phyloP scores from a whole-genome alignment of 1,140 invertebrate genomes.

The Drosophila bocqueti region DNA sequence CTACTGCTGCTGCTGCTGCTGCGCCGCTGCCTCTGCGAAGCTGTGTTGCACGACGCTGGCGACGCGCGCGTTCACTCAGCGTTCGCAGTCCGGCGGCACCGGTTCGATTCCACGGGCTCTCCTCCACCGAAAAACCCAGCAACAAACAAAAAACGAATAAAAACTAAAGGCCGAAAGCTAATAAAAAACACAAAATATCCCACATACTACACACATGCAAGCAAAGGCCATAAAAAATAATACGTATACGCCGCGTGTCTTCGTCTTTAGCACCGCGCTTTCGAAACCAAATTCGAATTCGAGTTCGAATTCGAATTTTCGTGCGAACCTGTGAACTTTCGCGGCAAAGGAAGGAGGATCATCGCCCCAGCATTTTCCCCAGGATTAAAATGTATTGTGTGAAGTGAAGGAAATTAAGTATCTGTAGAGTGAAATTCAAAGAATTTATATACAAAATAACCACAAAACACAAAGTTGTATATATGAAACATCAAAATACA shows the following conservation, averaged over 20 bases:
- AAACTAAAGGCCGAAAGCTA: constrained; percentile 31
- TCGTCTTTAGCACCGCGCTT: constrained; percentile 57
- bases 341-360: constrained; percentile 26
- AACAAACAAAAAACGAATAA: constrained; percentile 9
- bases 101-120: constrained; percentile 77
- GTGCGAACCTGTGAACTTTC: constrained; percentile 80
- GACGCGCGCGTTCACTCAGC: constrained; percentile 80
- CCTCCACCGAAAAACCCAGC: constrained; percentile 16
- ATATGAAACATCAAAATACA: background rate
- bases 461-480: background rate
- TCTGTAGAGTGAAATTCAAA: constrained; percentile 32
- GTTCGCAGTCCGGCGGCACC: constrained; percentile 81
- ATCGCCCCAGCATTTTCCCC: background rate
- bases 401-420: constrained; percentile 25
- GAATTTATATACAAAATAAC: constrained; percentile 16
- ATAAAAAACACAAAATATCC: constrained; percentile 27
- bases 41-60: constrained; percentile 70
- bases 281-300: constrained; percentile 18
- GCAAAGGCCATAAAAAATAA: constrained; percentile 35
- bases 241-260: constrained; percentile 72
- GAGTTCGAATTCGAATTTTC: constrained; percentile 63
- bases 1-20: constrained; percentile 5
- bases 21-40: constrained; percentile 40
- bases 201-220: constrained; percentile 25
- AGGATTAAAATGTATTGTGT: constrained; percentile 45